These are phyloP conservation scores for Propithecus coquereli DNA, from an alignment of 2,113 vertebrate genomes.

Conservation along the genomic window DNA sequence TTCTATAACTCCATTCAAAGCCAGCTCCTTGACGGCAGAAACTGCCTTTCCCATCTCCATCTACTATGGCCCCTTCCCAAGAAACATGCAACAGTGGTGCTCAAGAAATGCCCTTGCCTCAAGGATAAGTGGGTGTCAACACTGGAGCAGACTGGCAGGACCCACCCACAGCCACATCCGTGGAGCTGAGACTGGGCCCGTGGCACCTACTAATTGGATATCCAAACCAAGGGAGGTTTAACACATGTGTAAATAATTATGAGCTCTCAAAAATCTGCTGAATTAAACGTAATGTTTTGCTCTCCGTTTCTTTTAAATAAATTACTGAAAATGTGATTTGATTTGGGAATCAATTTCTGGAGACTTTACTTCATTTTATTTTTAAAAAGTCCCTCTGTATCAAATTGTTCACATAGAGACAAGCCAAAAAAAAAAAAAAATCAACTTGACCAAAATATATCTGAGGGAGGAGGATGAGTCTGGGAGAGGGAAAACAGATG, in stretches of 20 bases:
- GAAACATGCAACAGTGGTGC: neutral
- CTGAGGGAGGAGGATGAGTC: neutral
- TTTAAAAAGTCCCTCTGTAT: neutral
- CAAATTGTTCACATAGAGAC: constrained; percentile 20
- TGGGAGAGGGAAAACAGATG: neutral
- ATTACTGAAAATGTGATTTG: constrained; percentile 46
- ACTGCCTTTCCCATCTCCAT: neutral
- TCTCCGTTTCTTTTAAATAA: constrained; percentile 42
- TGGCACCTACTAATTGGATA: neutral
- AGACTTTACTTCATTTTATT: constrained; percentile 19
- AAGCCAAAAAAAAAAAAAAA: neutral
- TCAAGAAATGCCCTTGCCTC: neutral
- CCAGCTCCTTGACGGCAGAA: neutral
- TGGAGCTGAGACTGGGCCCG: neutral
- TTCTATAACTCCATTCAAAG: neutral
- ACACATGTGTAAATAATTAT: neutral
- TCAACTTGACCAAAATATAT: constrained; percentile 6
- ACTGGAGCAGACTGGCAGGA: neutral
- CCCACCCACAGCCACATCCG: neutral
- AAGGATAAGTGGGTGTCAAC: neutral
- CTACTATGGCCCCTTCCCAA: neutral
- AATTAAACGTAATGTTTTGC: neutral
- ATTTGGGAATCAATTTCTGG: constrained; percentile 53
- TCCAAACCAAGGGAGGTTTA: neutral
- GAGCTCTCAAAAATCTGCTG: constrained; percentile 14